Evolutionary conservation across 2,113 vertebrate species (phyloP).

Genomic region (Macroglossus sobrinus): DNA sequence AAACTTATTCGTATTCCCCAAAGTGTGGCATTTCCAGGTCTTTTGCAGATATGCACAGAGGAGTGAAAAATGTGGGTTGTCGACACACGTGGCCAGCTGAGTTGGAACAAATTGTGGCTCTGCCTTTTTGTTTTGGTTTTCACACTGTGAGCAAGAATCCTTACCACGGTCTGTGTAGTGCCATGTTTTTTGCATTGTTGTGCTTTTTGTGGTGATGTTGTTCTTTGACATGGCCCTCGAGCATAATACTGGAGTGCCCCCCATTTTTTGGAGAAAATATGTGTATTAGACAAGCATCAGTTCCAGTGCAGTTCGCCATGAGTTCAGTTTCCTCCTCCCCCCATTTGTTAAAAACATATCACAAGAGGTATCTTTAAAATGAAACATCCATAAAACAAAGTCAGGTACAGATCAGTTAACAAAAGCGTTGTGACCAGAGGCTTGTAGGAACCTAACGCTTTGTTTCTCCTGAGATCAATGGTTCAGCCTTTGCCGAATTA

Average conservation of each 20-base stretch:
- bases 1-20: background rate
- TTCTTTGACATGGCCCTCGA: background rate
- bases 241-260: background rate
- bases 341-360: background rate
- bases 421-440: background rate
- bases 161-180: no score
- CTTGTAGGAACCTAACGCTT: background rate
- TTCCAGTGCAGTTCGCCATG: background rate
- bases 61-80: background rate
- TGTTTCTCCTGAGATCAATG: background rate
- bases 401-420: background rate
- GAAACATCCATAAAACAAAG: background rate
- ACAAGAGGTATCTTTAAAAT: background rate
- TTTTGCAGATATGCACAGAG: background rate
- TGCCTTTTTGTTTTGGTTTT: background rate
- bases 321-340: background rate
- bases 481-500: background rate
- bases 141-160: background rate
- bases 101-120: background rate
- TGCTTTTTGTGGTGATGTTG: background rate
- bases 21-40: background rate
- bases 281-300: background rate
- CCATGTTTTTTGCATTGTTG: background rate
- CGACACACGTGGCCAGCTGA: background rate
- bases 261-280: background rate